phyloP scores from a whole-genome alignment of 2,113 vertebrate species.

The Parus major region DNA sequence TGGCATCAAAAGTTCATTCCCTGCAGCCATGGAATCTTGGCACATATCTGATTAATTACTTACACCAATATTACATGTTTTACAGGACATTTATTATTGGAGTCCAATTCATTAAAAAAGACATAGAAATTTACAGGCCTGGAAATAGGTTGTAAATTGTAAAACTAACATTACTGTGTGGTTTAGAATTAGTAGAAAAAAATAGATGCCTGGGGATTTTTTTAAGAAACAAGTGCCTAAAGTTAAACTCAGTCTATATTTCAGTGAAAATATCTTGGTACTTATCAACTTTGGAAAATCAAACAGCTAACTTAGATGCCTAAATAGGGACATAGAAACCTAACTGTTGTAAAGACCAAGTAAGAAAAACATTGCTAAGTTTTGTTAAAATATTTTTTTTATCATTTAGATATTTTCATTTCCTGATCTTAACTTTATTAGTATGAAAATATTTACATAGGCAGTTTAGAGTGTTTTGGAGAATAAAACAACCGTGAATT shows the following conservation, averaged over 20 bases:
- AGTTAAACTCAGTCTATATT: not conserved
- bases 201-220: not conserved
- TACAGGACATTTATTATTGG: conserved; percentile 43
- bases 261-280: not conserved
- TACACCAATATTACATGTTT: conserved; percentile 25
- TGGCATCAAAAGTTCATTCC: conserved; percentile 21
- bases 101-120: not conserved
- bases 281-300: not conserved
- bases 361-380: not conserved
- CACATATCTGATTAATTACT: not conserved
- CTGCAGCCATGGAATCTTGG: not conserved
- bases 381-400: not conserved
- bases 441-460: conserved; percentile 3
- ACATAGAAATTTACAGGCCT: conserved; percentile 7
- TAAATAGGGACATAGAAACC: not conserved
- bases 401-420: not conserved
- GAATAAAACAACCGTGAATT: not conserved
- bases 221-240: not conserved
- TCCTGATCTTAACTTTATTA: conserved; percentile 12
- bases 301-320: not conserved
- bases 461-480: not conserved
- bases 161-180: not conserved
- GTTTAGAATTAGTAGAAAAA: conserved; percentile 35
- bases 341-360: not conserved
- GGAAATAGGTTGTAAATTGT: not conserved